phyloP scores from a whole-genome alignment of 2,113 vertebrate genomes.

The Ursus arctos region DNA sequence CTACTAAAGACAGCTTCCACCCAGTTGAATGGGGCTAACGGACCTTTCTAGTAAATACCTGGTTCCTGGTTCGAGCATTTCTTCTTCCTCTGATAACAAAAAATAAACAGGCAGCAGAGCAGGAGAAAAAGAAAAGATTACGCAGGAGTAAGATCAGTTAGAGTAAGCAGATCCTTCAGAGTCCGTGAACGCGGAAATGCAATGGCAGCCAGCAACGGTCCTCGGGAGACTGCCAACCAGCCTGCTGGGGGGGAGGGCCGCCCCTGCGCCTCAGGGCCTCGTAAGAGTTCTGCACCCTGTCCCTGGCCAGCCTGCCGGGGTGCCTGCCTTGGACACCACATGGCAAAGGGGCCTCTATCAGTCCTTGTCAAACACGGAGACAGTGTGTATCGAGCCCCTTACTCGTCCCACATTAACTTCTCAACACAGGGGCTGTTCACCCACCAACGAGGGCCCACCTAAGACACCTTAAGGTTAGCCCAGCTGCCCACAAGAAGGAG shows the following conservation, averaged over 20 bases:
- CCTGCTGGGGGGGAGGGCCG: background rate
- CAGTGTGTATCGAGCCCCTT: background rate
- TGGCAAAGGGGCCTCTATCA: background rate
- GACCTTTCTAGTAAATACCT: constrained; percentile 92
- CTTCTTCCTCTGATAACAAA: constrained; percentile 98
- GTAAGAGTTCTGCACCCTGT: background rate
- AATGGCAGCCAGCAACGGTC: constrained; percentile 88
- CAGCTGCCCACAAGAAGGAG: background rate
- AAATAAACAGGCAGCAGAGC: constrained; percentile 91
- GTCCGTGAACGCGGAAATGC: constrained; percentile 87
- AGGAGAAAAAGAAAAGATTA: constrained; percentile 93
- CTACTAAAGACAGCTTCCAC: constrained; percentile 12
- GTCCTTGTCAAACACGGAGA: background rate
- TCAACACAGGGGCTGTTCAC: background rate
- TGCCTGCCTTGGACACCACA: background rate
- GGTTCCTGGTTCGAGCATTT: constrained; percentile 97
- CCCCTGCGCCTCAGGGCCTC: background rate
- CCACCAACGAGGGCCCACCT: background rate
- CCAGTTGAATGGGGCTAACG: background rate
- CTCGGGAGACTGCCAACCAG: background rate
- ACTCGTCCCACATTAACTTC: background rate
- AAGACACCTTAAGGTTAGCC: background rate
- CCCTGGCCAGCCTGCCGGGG: background rate
- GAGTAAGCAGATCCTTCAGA: constrained; percentile 88
- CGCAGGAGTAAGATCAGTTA: constrained; percentile 94